phyloP scores from a whole-genome alignment of 2,797 vertebrate genomes.

The Chelmon rostratus region DNA sequence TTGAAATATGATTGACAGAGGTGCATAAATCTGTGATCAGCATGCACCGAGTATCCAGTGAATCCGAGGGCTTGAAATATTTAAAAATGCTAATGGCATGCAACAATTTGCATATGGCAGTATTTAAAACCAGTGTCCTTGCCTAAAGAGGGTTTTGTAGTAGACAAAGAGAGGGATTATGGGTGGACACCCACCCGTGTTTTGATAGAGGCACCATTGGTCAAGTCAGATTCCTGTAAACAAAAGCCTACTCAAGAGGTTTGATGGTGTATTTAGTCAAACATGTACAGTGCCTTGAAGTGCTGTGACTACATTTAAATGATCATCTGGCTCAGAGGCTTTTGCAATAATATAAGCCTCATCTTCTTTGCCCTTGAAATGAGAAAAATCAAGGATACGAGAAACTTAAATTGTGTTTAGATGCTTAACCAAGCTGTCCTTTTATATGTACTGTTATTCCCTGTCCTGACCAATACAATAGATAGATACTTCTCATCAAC shows the following conservation, averaged over 20 bases:
- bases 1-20: slow-evolving; percentile 94
- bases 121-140: slow-evolving; percentile 94
- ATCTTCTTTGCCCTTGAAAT: slow-evolving; percentile 89
- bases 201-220: slow-evolving; percentile 88
- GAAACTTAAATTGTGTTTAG: slow-evolving; percentile 6
- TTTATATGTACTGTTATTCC: neutral
- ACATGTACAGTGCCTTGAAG: slow-evolving; percentile 90
- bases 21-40: slow-evolving; percentile 95
- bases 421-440: slow-evolving; percentile 6
- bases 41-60: slow-evolving; percentile 79
- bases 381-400: slow-evolving; percentile 85
- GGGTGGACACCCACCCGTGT: slow-evolving; percentile 89
- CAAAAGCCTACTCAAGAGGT: slow-evolving; percentile 83
- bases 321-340: slow-evolving; percentile 88
- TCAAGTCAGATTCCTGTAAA: slow-evolving; percentile 92
- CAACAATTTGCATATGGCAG: slow-evolving; percentile 94
- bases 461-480: neutral
- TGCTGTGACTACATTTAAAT: slow-evolving; percentile 94
- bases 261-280: slow-evolving; percentile 89
- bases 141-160: slow-evolving; percentile 92
- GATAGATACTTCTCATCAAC: slow-evolving; percentile 56
- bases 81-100: slow-evolving; percentile 96
- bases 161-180: slow-evolving; percentile 89
- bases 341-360: slow-evolving; percentile 90
- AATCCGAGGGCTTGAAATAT: slow-evolving; percentile 90